phyloP scores from a whole-genome alignment of 2,113 vertebrate species.

The Herpailurus yagouaroundi region DNA sequence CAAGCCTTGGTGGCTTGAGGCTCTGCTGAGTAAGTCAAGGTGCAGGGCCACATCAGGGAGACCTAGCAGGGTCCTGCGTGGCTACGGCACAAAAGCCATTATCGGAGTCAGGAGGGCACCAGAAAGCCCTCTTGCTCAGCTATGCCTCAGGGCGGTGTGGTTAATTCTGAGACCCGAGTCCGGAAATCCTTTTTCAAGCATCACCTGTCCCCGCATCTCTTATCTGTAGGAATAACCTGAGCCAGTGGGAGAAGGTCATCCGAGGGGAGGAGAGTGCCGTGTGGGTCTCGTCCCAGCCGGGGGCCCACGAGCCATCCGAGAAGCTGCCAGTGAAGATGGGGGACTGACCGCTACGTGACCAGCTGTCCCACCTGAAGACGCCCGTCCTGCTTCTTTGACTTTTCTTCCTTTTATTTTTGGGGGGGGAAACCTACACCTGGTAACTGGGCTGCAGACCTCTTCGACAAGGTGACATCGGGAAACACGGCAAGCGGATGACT shows the following conservation, averaged over 20 bases:
- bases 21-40: not conserved
- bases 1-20: accelerated
- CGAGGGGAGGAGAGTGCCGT: conserved; percentile 91
- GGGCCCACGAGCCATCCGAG: conserved; percentile 82
- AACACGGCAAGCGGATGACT: conserved; percentile 21
- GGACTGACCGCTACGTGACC: conserved; percentile 84
- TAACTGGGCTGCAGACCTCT: conserved; percentile 52
- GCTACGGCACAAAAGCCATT: accelerated
- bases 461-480: conserved; percentile 48
- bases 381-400: conserved; percentile 66
- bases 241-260: conserved; percentile 96
- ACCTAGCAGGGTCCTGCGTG: accelerated
- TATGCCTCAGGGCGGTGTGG: accelerated
- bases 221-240: conserved; percentile 92
- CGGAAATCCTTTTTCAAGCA: not conserved
- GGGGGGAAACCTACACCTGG: conserved; percentile 68
- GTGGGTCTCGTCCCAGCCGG: conserved; percentile 81
- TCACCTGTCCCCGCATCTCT: not conserved
- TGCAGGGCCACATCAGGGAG: not conserved
- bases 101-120: not conserved
- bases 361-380: not conserved
- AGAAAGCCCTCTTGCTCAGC: accelerated
- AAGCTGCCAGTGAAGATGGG: conserved; percentile 91
- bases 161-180: accelerated
- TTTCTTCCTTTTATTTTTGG: conserved; percentile 52